A percentile compares a stretch with the other conserved stretches of the same genome.
Conservation (phyloP, 2,888 invertebrate genomes). For the Lamellibrachia columna region DNA sequence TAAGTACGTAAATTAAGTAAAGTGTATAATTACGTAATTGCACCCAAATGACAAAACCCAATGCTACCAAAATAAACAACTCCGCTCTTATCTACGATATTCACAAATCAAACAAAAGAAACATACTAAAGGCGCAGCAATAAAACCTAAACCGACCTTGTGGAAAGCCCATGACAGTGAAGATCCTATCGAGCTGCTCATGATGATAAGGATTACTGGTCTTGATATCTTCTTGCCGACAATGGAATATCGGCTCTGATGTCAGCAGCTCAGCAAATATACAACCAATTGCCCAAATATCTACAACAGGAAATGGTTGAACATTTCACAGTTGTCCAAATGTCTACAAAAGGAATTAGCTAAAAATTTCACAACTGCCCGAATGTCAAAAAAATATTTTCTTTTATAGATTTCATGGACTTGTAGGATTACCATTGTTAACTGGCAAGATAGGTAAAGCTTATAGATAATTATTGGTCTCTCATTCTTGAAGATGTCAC, state of each 20-base stretch:
- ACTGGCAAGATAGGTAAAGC: too few relatives aligned
- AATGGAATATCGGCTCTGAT: conserved; percentile 98
- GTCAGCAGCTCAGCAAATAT: conserved; percentile 99
- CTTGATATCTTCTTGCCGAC: conserved; percentile 98
- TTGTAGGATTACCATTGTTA: too few relatives aligned
- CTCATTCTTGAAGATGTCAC: too few relatives aligned
- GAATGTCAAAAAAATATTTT: too few relatives aligned
- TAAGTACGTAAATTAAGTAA: too few relatives aligned
- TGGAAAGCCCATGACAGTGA: conserved; percentile 99
- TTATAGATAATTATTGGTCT: too few relatives aligned
- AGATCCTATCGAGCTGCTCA: conserved; percentile 97
- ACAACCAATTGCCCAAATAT: conserved; percentile 99
- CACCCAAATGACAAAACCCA: neutral
- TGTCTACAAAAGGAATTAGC: conserved; percentile 33
- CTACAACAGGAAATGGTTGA: conserved; percentile 68
- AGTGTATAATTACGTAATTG: too few relatives aligned
- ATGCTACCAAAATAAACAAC: neutral
- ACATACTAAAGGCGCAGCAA: neutral
- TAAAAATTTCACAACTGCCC: neutral
- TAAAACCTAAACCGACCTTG: conserved; percentile 65
- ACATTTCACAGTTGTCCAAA: neutral
- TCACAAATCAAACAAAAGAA: neutral
- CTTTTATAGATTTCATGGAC: too few relatives aligned
- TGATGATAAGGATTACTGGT: conserved; percentile 99
- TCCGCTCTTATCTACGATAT: neutral